These are phyloP conservation scores for Dipus sagitta DNA, from an alignment of 2,797 vertebrate species.

Conservation along the genomic window DNA sequence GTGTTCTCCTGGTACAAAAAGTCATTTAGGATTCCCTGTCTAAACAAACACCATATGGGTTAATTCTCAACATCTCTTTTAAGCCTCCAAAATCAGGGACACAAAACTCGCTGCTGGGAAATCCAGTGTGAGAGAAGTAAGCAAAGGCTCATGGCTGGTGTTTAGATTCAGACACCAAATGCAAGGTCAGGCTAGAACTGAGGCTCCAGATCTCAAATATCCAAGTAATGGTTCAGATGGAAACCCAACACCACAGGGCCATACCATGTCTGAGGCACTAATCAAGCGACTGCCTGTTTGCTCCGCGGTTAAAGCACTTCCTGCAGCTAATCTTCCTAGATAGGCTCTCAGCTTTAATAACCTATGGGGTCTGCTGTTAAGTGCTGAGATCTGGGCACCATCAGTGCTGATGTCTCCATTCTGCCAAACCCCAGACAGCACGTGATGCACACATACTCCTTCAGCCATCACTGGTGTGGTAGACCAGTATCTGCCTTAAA, in stretches of 20 bases:
- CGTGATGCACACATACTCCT: background rate
- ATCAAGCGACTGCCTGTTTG: slow-evolving; percentile 79
- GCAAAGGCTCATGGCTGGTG: slow-evolving; percentile 36
- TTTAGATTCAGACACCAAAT: slow-evolving; percentile 68
- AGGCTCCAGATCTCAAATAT: slow-evolving; percentile 81
- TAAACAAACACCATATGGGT: slow-evolving; percentile 85
- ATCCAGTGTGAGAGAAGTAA: slow-evolving; percentile 7
- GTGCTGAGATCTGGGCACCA: slow-evolving; percentile 79
- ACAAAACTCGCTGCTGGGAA: slow-evolving; percentile 42
- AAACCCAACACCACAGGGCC: slow-evolving; percentile 76
- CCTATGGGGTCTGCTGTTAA: slow-evolving; percentile 80
- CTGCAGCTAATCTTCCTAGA: slow-evolving; percentile 80
- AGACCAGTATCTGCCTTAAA: background rate
- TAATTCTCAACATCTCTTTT: slow-evolving; percentile 70
- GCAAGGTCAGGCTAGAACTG: slow-evolving; percentile 71
- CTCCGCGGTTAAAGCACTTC: slow-evolving; percentile 79
- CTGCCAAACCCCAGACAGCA: slow-evolving; percentile 81
- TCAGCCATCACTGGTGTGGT: background rate
- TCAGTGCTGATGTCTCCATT: slow-evolving; percentile 74
- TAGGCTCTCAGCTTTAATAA: slow-evolving; percentile 81
- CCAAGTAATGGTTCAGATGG: slow-evolving; percentile 72
- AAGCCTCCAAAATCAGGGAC: slow-evolving; percentile 57
- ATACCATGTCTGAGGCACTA: slow-evolving; percentile 77
- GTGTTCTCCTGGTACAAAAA: slow-evolving; percentile 86
- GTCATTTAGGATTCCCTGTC: slow-evolving; percentile 86